Conservation (phyloP, 2,113 vertebrate genomes). For the Silurus asotus region DNA sequence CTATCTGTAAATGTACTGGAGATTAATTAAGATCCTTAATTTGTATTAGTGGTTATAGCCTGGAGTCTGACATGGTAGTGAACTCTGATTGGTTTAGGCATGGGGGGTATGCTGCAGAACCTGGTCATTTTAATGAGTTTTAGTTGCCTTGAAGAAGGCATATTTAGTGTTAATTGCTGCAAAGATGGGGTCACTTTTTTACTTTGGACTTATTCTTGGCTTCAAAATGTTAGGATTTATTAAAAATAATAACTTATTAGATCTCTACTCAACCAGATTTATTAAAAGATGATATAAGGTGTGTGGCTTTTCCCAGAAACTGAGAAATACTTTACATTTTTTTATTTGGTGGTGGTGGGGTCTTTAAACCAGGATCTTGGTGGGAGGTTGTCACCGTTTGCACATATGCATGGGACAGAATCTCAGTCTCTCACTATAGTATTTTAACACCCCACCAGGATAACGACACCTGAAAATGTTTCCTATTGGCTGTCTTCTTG, state of each 20-base stretch:
- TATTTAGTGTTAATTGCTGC: constrained; percentile 66
- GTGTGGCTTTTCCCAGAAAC: background rate
- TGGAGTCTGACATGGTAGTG: constrained; percentile 64
- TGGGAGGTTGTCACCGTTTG: constrained; percentile 48
- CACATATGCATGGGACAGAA: constrained; percentile 48
- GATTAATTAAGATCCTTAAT: constrained; percentile 78
- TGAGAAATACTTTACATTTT: background rate
- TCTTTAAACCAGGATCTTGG: constrained; percentile 31
- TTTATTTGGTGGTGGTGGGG: constrained; percentile 5
- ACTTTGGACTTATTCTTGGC: constrained; percentile 50
- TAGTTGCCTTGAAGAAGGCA: constrained; percentile 61
- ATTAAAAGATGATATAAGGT: background rate
- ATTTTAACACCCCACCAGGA: constrained; percentile 58
- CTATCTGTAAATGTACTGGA: constrained; percentile 75
- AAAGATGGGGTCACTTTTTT: constrained; percentile 68
- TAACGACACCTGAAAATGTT: constrained; percentile 55
- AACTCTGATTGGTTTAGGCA: constrained; percentile 71
- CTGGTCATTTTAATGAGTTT: constrained; percentile 74
- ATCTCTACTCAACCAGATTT: constrained; percentile 9
- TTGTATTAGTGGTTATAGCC: constrained; percentile 74
- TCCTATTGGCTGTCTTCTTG: constrained; percentile 49
- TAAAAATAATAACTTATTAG: constrained; percentile 37
- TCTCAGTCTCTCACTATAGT: constrained; percentile 42
- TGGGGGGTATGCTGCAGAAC: constrained; percentile 60
- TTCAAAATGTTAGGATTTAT: constrained; percentile 45